Evolutionary conservation across 1,140 invertebrate genomes (phyloP).

Genomic region (Nomia melanderi): DNA sequence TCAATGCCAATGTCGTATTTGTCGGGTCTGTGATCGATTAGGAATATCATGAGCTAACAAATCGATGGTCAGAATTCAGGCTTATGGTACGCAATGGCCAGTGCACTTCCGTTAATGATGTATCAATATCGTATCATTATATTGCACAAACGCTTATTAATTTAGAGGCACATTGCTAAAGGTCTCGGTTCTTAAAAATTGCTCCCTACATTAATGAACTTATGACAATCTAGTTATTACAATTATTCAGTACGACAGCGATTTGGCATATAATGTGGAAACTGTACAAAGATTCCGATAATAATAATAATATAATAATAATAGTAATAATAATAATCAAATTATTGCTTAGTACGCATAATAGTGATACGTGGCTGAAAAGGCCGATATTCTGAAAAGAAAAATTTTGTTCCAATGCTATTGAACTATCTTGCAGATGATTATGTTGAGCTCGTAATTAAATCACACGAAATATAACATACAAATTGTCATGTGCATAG

Average conservation of each 20-base stretch:
- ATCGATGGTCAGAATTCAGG: constrained; percentile 73
- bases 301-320: constrained; percentile 32
- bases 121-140: constrained; percentile 71
- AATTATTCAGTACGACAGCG: constrained; percentile 67
- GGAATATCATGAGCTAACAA: constrained; percentile 67
- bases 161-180: constrained; percentile 81
- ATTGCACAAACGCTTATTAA: constrained; percentile 79
- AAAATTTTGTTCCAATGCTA: constrained; percentile 38
- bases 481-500: constrained; percentile 61
- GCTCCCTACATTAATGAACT: constrained; percentile 75
- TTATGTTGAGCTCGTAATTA: constrained; percentile 34
- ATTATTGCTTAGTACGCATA: constrained; percentile 60
- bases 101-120: constrained; percentile 65
- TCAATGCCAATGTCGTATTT: constrained; percentile 66
- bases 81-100: constrained; percentile 64
- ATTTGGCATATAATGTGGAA: constrained; percentile 72
- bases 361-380: constrained; percentile 40
- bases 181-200: constrained; percentile 78
- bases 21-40: constrained; percentile 70
- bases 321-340: constrained; percentile 51
- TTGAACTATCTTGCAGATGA: constrained; percentile 12
- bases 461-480: constrained; percentile 32
- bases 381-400: constrained; percentile 40
- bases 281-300: constrained; percentile 65
- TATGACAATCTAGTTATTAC: constrained; percentile 69